Base-by-base conservation (phyloP, 2,797 vertebrate genomes). In the Argya squamiceps region DNA sequence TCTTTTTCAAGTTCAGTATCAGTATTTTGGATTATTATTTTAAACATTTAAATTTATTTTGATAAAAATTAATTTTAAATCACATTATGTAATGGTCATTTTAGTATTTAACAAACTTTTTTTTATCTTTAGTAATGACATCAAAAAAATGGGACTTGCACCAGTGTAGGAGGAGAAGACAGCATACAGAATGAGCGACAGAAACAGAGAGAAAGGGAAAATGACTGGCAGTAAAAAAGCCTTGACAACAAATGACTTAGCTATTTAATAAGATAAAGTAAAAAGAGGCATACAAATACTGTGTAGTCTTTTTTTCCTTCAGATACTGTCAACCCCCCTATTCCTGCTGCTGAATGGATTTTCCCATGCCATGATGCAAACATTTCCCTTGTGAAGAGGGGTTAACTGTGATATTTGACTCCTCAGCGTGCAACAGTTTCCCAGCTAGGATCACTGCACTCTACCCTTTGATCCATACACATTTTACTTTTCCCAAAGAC, bases 341-440 rank as follows among this genome's bases (percentile, higher is more conserved):
- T 32, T 73, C 24, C 39, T 55, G 3, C 3, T 1, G 1, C 15
- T 3, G 3, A 29, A 77, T n/a, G 6, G 12, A 75, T 87, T 77
- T 56, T 77, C 41, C 24, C 37, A 19, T 29, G 23, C 9, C 14
- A 9, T 23, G 4, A 14, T 77, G 37, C 10, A 30, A 36, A 34
- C 8, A 8, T 36, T 3, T 12, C 3, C 6, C 21, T 24, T 0
- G 0, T 23, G 18, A 43, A 74, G 6, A 64, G 16, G 36, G 3
- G 7, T 64, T 39, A 73, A 43, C 19, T 37, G 11, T 29, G 24
- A 30, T 2, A 2, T 56, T n/a, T 50, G 15, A 63, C 15, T 46
- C 22, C 30, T 37, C 19, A 29, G 1, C 4, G 14, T 20, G 15
- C 20, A 58, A 20, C 12, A 13, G 8, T 34, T 16, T 52, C 46